Conservation (phyloP, 2,113 vertebrate species). For the Thalassoma bifasciatum region DNA sequence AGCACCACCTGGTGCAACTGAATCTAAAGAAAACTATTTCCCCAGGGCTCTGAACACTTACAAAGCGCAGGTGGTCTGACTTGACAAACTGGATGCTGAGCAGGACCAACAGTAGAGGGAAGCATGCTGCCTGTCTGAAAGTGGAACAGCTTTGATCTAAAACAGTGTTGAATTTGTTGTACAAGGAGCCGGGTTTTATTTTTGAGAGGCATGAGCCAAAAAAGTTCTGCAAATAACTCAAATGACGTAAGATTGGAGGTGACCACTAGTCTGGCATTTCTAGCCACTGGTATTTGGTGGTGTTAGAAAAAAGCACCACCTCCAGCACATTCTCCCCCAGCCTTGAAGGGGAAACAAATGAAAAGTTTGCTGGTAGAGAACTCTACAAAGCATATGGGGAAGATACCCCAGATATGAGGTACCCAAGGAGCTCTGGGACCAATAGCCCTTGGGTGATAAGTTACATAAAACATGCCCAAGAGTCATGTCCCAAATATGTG, state of each 20-base stretch:
- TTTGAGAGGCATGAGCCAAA: slow-evolving; percentile 7
- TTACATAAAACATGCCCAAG: slow-evolving; percentile 9
- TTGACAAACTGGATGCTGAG: slow-evolving; percentile 56
- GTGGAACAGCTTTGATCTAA: neutral
- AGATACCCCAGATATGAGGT: slow-evolving; percentile 11
- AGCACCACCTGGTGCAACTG: slow-evolving; percentile 32
- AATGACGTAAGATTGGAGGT: neutral
- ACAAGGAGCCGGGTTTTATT: slow-evolving; percentile 7
- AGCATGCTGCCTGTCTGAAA: slow-evolving; percentile 19
- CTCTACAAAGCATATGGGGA: neutral
- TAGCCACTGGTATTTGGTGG: neutral
- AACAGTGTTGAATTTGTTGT: slow-evolving; percentile 10
- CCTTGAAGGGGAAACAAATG: neutral
- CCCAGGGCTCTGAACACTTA: slow-evolving; percentile 28
- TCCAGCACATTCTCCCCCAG: neutral
- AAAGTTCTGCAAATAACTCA: slow-evolving; percentile 2
- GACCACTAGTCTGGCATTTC: neutral
- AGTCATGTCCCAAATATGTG: slow-evolving; percentile 1
- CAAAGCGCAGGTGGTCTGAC: slow-evolving; percentile 43
- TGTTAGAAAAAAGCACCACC: too few species aligned
- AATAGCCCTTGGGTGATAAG: slow-evolving; percentile 4
- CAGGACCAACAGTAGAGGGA: neutral
- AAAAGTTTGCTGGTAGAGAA: neutral
- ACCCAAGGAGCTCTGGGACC: slow-evolving; percentile 25
- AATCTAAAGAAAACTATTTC: slow-evolving; percentile 32